Evolutionary conservation across 2,888 invertebrate species (phyloP), one percentile per base, ranked within the genome.

Genomic region (Nomada fucata): DNA sequence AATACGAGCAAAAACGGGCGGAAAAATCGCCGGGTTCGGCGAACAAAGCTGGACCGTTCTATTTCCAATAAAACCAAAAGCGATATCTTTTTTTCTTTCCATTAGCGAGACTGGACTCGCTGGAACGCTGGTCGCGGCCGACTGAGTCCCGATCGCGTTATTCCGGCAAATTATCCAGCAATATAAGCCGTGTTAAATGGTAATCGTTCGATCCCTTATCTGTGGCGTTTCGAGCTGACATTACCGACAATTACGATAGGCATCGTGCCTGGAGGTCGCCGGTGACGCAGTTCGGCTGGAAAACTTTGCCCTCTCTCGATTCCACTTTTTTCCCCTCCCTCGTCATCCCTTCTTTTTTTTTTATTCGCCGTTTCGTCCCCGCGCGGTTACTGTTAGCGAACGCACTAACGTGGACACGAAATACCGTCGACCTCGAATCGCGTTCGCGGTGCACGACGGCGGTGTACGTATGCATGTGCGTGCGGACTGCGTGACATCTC

Each of bases 401-500:
- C 68, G 71, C 75, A 64, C 67, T 63, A 70, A 68, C 50, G 65
- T 52, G 64, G 47, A 20, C 55, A 42, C 59, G 67, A 50, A 50
- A 57, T 67, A 79, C 23, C 77, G 47, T 65, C 81, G 84, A 81
- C 71, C 84, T 84, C 84, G 81, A 60, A 74, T 20, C 79, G 64
- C 63, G 71, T 67, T 50, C 65, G 76, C 53, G 26, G 47, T 59
- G 61, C 29, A 44, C 36, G 7, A 7, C 36, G 36, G 76, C 42
- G 26, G 47, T 59, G 61, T 26, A 44, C 42, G 29, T 11, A 42
- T 29, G 29, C 72, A 57, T 36, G 55, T 63, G 70, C 61, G 67
- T 72, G 72, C 68, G 55, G 70, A 61, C 71, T 63, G 79, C 85
- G 77, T 82, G 86, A 86, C 84, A 86, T 82, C 82, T 82, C 86